Percentiles rank a stretch among this genome's conserved stretches.
Evolutionary conservation across 2,797 vertebrate species (phyloP).

Genomic region (Siniperca undulata): DNA sequence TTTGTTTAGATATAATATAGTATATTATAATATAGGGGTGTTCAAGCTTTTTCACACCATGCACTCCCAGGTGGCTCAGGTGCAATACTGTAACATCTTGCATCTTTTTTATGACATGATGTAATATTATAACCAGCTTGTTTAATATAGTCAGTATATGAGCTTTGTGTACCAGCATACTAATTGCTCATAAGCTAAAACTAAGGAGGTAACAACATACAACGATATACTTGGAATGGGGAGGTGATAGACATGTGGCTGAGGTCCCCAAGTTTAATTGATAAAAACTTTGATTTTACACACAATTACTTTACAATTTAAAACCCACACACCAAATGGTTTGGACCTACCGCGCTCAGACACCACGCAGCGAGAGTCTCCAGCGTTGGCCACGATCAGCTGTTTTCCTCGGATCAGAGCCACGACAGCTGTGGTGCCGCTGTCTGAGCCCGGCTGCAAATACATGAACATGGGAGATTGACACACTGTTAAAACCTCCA

Average conservation of each 20-base stretch:
- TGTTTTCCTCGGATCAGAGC: constrained; percentile 96
- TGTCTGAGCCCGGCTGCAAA: constrained; percentile 95
- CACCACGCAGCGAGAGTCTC: constrained; percentile 97
- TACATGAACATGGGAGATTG: constrained; percentile 8
- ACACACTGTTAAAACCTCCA: not conserved
- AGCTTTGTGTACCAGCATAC: not conserved
- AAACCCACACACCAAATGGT: not conserved
- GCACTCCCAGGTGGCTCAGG: not conserved
- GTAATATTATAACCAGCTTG: not conserved
- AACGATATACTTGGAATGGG: too few relatives aligned
- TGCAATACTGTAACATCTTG: not conserved
- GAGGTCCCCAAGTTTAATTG: not conserved
- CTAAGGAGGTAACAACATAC: not conserved
- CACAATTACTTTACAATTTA: not conserved
- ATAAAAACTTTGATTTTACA: not conserved
- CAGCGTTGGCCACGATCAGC: constrained; percentile 97
- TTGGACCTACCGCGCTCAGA: constrained; percentile 87
- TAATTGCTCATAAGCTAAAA: not conserved
- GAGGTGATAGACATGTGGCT: too few relatives aligned
- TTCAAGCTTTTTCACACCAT: not conserved
- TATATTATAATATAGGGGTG: too few relatives aligned
- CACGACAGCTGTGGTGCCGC: constrained; percentile 96
- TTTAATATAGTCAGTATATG: not conserved
- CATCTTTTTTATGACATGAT: not conserved
- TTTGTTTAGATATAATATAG: not conserved